A percentile compares a stretch with the other conserved stretches of the same genome.
Evolutionary conservation across 2,888 invertebrate genomes (phyloP).

Genomic region (Ormyrus labotus): DNA sequence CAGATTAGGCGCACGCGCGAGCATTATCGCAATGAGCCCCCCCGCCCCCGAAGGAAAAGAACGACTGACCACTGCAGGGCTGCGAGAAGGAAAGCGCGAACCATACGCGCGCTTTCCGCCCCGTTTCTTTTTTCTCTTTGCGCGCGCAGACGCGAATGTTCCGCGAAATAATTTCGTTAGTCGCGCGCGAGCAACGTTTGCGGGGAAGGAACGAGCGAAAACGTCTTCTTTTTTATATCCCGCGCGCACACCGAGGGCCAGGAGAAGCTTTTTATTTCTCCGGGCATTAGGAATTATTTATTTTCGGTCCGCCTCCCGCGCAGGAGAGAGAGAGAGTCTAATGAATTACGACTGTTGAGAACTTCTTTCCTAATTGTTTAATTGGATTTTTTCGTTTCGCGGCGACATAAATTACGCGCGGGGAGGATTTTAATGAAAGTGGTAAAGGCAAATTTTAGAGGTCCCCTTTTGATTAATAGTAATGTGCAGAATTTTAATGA

Average conservation of each 20-base stretch:
- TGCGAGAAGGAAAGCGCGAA: neutral
- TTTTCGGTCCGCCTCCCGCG: conserved; percentile 8
- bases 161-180: conserved; percentile 48
- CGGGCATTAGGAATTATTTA: conserved; percentile 44
- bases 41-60: neutral
- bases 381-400: conserved; percentile 36
- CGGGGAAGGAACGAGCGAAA: neutral
- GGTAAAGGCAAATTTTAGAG: neutral
- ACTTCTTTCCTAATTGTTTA: conserved; percentile 44
- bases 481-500: no score
- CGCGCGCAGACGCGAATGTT: conserved; percentile 8
- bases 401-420: conserved; percentile 10
- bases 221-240: neutral
- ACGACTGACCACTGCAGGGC: neutral
- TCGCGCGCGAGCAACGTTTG: conserved; percentile 5
- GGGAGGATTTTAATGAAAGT: conserved; percentile 15
- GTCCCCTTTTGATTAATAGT: neutral
- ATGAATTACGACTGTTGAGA: conserved; percentile 39
- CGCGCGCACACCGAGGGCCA: neutral
- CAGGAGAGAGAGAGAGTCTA: conserved; percentile 9
- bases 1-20: conserved; percentile 29
- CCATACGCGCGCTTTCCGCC: neutral
- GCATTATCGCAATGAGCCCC: conserved; percentile 15
- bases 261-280: conserved; percentile 3
- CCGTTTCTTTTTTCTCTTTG: neutral